A percentile compares a stretch with the other conserved stretches of the same genome.
Conservation (phyloP, 1,140 invertebrate genomes). For the Homalodisca vitripennis region DNA sequence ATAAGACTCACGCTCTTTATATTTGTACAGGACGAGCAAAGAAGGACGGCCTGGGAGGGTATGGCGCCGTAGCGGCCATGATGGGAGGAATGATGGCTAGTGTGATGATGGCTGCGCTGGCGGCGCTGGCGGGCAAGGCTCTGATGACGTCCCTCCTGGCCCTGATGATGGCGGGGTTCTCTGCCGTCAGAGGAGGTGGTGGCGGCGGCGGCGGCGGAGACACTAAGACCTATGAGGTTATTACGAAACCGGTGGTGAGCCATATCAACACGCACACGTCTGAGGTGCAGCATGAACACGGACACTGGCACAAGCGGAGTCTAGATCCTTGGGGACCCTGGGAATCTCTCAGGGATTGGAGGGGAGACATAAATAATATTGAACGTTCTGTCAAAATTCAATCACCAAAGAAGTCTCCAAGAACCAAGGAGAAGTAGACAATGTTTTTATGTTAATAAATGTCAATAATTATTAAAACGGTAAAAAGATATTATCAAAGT, state of each 20-base stretch:
- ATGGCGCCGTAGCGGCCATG: constrained; percentile 49
- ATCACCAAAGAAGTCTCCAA: too few species aligned
- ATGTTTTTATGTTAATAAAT: too few species aligned
- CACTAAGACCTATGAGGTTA: constrained; percentile 79
- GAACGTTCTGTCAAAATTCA: too few species aligned
- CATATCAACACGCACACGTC: constrained; percentile 69
- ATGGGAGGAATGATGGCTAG: constrained; percentile 66
- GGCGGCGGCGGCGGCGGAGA: constrained; percentile 57
- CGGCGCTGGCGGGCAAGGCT: constrained; percentile 75
- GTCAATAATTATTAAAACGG: too few species aligned
- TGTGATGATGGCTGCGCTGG: constrained; percentile 68
- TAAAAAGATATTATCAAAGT: too few species aligned
- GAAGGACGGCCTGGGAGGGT: constrained; percentile 41
- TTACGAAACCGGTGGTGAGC: constrained; percentile 74
- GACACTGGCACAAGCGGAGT: constrained; percentile 29
- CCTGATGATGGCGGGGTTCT: constrained; percentile 69
- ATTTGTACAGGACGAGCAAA: constrained; percentile 32
- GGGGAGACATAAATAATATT: too few species aligned
- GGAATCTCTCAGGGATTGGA: too few species aligned
- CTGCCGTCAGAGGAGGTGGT: constrained; percentile 68
- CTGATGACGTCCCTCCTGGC: constrained; percentile 78
- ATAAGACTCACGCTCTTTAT: not conserved
- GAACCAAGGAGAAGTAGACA: too few species aligned
- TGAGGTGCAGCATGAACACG: constrained; percentile 49
- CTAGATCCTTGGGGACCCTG: too few species aligned